Base-by-base conservation (phyloP, 2,888 invertebrate genomes). In the Penaeus monodon region DNA sequence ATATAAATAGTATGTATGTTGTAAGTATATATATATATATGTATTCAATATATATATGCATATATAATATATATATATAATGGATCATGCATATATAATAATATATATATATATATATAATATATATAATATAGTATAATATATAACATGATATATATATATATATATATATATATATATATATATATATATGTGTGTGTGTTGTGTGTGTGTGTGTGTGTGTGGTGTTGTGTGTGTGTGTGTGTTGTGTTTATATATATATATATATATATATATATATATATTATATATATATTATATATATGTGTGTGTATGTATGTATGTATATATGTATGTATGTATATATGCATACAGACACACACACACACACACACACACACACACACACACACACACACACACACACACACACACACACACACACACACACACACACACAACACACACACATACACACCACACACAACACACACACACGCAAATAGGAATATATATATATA, bases 201-300 rank as follows among this genome's bases (percentile, higher is more conserved):
- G n/a, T n/a, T n/a, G n/a, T n/a, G n/a, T n/a, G n/a, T n/a, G n/a
- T n/a, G n/a, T n/a, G n/a, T n/a, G n/a, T n/a, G n/a, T n/a, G n/a
- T n/a, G n/a, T n/a, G n/a, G n/a, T n/a, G n/a, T n/a, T n/a, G n/a
- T n/a, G n/a, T n/a, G n/a, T n/a, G n/a, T n/a, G n/a, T n/a, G n/a
- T n/a, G n/a, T n/a, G n/a, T n/a, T n/a, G n/a, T n/a, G n/a, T n/a
- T n/a, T n/a, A 78, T 49, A 57, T 57, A 27, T 78, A 49, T 78
- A 57, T 57, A 57, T 78, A 78, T 78, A 57, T 24, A 57, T 79
- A 57, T 79, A 20, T 63, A 57, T 79, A 79, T 79, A 79, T 79
- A 79, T 79, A 49, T 79, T 79, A 79, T 49, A 79, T 79, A 79
- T 79, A 79, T 79, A 79, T n/a, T 79, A 49, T 57, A 49, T 79